Evolutionary conservation across 2,113 vertebrate genomes (phyloP), one percentile per base, ranked within the genome.

Genomic region (Pagrus major): DNA sequence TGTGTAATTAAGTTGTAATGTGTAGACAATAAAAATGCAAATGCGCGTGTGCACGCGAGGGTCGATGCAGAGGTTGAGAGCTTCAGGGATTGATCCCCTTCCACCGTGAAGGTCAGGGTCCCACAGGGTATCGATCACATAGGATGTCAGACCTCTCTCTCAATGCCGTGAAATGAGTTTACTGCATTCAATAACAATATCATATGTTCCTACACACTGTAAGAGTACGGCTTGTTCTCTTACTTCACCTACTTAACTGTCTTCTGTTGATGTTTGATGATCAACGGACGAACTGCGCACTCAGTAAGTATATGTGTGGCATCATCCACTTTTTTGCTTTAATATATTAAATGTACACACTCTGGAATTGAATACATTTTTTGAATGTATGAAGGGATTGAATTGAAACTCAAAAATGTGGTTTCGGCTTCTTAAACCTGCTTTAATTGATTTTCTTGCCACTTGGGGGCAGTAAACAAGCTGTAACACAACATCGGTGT

Each of bases 11-110:
- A 89, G 83, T 86, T 80, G 71, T 83, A 81, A 87, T 51, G 74
- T 85, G 78, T 25, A 86, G 81, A 83, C 78, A 82, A 91, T 91
- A 81, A 91, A 92, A 83, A 91, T 91, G 88, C 68, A 86, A 88
- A 90, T 87, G 83, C 25, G 56, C 25, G 47, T 18, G 71, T 64
- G 60, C 37, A 47, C 18, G 4, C n/a, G 18, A 14, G 54, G 65
- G 73, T 85, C 29, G 18, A 59, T 71, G 63, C 27, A 68, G 70
- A 64, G 37, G 63, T 16, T 60, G 70, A 79, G 70, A 39, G 73
- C 64, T 77, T 78, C n/a, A 46, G 67, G 84, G 76, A 86, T 78
- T 67, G 73, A 90, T 84, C 61, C 55, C 41, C 55, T 42, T 25
- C 72, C 58, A 21, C 60, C 7, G 2, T 87, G 84, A 88, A 91